Conservation (phyloP, 1,140 invertebrate genomes). For the Parapsyche elsis region DNA sequence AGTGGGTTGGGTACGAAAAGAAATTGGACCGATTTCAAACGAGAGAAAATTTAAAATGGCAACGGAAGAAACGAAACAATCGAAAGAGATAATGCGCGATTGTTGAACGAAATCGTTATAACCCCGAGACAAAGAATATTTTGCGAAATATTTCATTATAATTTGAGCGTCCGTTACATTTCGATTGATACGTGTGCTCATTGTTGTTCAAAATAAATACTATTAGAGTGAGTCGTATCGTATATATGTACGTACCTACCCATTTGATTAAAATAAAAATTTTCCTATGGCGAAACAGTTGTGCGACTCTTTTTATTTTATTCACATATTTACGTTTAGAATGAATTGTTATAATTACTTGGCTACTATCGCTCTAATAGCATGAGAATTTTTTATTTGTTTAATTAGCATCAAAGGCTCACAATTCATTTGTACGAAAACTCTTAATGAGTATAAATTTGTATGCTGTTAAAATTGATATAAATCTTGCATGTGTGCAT, state of each 20-base stretch:
- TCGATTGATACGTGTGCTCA: neutral
- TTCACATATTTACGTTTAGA: neutral
- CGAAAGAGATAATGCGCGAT: neutral
- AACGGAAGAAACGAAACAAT: constrained; percentile 11
- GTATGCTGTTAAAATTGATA: constrained; percentile 20
- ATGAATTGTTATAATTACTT: constrained; percentile 12
- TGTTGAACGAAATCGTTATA: neutral
- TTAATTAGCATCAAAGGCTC: constrained; percentile 13
- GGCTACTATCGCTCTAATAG: constrained; percentile 1
- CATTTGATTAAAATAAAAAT: too few species aligned
- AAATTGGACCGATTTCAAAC: too few species aligned
- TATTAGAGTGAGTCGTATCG: neutral
- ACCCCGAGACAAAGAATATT: neutral
- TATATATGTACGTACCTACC: neutral
- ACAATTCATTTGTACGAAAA: constrained; percentile 12
- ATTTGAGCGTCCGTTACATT: neutral
- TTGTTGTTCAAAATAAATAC: too few species aligned
- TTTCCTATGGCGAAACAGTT: too few species aligned
- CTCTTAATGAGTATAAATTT: constrained; percentile 23
- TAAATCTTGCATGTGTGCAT: constrained; percentile 1
- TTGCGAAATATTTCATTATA: too few species aligned
- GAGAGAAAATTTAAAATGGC: neutral
- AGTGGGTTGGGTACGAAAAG: too few species aligned
- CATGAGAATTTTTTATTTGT: constrained; percentile 29
- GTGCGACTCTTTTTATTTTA: too few species aligned